phyloP scores from a whole-genome alignment of 2,888 invertebrate species.

The Seira musarum region DNA sequence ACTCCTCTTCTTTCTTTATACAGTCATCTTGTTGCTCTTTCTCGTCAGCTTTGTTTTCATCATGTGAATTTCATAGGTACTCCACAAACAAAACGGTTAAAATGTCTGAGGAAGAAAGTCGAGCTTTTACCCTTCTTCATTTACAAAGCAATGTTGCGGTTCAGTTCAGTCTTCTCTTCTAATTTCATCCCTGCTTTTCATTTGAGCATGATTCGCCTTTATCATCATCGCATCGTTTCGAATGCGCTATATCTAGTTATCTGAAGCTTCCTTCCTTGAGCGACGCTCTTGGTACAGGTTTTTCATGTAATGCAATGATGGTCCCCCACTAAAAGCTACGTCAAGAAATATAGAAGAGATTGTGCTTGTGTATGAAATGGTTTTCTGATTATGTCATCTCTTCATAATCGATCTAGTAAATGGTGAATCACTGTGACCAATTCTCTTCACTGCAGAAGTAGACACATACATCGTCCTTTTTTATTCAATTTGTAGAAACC shows the following conservation, averaged over 20 bases:
- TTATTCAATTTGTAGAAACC: too few species aligned
- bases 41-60: conserved; percentile 20
- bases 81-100: conserved; percentile 37
- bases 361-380: neutral
- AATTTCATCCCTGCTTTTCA: conserved; percentile 20
- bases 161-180: conserved; percentile 27
- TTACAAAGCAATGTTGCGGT: conserved; percentile 49
- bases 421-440: neutral
- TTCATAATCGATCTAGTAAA: conserved; percentile 15
- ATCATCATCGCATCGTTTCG: too few species aligned
- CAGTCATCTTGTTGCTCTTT: conserved; percentile 43
- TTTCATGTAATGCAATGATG: too few species aligned
- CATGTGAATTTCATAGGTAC: conserved; percentile 41
- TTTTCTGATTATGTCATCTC: conserved; percentile 4
- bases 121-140: conserved; percentile 50
- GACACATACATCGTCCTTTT: too few species aligned
- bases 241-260: too few species aligned
- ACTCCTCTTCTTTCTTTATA: conserved; percentile 23
- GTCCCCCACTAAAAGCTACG: too few species aligned
- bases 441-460: too few species aligned
- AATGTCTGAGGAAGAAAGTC: conserved; percentile 42
- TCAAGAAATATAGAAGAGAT: too few species aligned
- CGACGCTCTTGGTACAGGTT: neutral
- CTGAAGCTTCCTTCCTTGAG: too few species aligned
- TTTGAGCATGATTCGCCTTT: neutral